These are phyloP conservation scores for Hycleus cichorii DNA, from an alignment of 1,140 invertebrate species.

Conservation along the genomic window DNA sequence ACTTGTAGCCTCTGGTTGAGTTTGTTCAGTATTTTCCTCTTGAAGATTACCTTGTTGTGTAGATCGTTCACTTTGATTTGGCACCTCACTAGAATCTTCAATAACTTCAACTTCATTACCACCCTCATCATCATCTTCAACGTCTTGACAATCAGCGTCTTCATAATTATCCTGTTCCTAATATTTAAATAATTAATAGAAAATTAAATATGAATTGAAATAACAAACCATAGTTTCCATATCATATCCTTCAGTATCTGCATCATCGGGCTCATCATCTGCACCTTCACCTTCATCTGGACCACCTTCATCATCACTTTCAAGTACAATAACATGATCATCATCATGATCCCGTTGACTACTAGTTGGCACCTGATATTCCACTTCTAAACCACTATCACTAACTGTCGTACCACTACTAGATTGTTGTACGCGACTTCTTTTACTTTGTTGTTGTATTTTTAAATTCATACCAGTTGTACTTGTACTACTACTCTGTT, in stretches of 20 bases:
- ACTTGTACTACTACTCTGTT: slow-evolving; percentile 27
- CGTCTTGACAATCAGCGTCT: slow-evolving; percentile 41
- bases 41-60: slow-evolving; percentile 21
- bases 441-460: slow-evolving; percentile 41
- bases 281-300: slow-evolving; percentile 47
- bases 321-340: slow-evolving; percentile 64
- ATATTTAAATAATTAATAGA: slow-evolving; percentile 1
- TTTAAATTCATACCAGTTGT: slow-evolving; percentile 8
- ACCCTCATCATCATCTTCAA: slow-evolving; percentile 45
- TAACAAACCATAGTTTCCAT: slow-evolving; percentile 33
- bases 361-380: slow-evolving; percentile 72
- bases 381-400: slow-evolving; percentile 55
- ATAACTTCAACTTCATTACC: slow-evolving; percentile 63
- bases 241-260: slow-evolving; percentile 42
- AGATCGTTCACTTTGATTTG: slow-evolving; percentile 45
- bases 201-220: background rate
- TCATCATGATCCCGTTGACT: slow-evolving; percentile 70
- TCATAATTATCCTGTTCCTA: slow-evolving; percentile 40
- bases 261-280: slow-evolving; percentile 37
- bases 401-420: slow-evolving; percentile 36
- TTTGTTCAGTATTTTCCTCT: slow-evolving; percentile 34
- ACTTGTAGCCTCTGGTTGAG: slow-evolving; percentile 50
- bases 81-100: slow-evolving; percentile 55
- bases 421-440: slow-evolving; percentile 38
- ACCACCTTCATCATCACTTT: slow-evolving; percentile 50